These are phyloP conservation scores for Lochmaea capreae DNA, from an alignment of 2,888 invertebrate genomes.

Conservation along the genomic window DNA sequence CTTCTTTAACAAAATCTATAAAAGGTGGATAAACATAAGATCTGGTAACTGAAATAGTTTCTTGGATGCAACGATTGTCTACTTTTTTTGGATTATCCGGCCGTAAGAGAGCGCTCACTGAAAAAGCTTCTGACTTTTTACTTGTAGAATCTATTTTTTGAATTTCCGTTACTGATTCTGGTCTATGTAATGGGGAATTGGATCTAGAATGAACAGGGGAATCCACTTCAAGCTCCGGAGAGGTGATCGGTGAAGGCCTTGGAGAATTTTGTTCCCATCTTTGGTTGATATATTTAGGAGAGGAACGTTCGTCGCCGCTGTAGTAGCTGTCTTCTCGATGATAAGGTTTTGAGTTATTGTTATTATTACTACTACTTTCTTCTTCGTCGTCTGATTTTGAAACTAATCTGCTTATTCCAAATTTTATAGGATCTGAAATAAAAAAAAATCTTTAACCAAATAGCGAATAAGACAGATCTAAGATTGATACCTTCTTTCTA, in stretches of 20 bases:
- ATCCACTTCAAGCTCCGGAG: constrained; percentile 82
- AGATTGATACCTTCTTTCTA: no score
- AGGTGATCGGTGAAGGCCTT: constrained; percentile 67
- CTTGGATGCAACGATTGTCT: constrained; percentile 57
- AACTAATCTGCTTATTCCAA: constrained; percentile 85
- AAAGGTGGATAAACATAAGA: constrained; percentile 76
- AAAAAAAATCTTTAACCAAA: constrained; percentile 41
- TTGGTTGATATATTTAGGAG: constrained; percentile 57
- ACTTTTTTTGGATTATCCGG: constrained; percentile 76
- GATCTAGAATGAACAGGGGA: constrained; percentile 74
- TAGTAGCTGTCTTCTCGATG: constrained; percentile 69
- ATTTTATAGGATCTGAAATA: constrained; percentile 83
- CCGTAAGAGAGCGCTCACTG: constrained; percentile 83
- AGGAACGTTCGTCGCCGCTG: constrained; percentile 67
- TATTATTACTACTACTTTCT: constrained; percentile 68
- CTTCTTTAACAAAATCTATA: constrained; percentile 73
- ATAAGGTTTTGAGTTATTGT: constrained; percentile 65
- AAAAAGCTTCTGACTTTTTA: constrained; percentile 85
- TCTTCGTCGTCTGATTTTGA: constrained; percentile 73
- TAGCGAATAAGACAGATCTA: no score
- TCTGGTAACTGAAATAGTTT: constrained; percentile 64
- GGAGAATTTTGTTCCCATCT: constrained; percentile 60
- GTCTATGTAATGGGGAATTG: constrained; percentile 66
- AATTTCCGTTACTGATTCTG: constrained; percentile 66
- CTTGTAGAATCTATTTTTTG: constrained; percentile 63